These are phyloP conservation scores for Neria commutata DNA, from an alignment of 2,888 invertebrate genomes.

Conservation along the genomic window DNA sequence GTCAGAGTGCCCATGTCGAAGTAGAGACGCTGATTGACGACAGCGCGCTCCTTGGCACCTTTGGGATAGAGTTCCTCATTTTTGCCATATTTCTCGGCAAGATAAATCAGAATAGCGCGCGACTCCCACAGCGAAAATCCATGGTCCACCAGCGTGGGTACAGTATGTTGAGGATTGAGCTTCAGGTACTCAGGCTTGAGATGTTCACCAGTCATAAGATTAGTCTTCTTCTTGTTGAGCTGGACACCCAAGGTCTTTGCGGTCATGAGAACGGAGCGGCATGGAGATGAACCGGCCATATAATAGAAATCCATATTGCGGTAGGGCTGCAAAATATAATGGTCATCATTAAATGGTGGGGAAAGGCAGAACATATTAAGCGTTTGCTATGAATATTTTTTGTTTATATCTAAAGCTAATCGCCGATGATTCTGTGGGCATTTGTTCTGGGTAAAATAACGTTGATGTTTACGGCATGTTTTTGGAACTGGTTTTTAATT, in stretches of 20 bases:
- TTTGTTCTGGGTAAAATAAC: too few species aligned
- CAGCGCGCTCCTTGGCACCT: conserved; percentile 73
- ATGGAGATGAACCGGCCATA: conserved; percentile 68
- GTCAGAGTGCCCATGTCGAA: conserved; percentile 80
- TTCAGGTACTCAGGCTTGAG: conserved; percentile 71
- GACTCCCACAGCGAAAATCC: conserved; percentile 82
- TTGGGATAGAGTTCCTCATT: conserved; percentile 74
- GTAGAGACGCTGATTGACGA: conserved; percentile 77
- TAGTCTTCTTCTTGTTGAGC: conserved; percentile 66
- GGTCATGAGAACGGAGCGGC: conserved; percentile 67
- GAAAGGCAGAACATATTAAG: too few species aligned
- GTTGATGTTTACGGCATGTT: too few species aligned
- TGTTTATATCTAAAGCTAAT: too few species aligned
- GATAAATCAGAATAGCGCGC: conserved; percentile 78
- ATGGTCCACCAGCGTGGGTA: conserved; percentile 81
- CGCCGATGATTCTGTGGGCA: too few species aligned
- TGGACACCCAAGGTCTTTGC: conserved; percentile 70
- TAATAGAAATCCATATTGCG: conserved; percentile 69
- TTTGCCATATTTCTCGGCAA: conserved; percentile 78
- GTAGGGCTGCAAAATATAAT: too few species aligned
- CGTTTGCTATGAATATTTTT: too few species aligned
- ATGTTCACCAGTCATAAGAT: conserved; percentile 69
- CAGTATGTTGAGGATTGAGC: conserved; percentile 80
- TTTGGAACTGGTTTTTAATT: too few species aligned
- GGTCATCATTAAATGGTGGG: too few species aligned